Base-by-base conservation (phyloP, 1,140 invertebrate genomes). In the Conus betulinus region DNA sequence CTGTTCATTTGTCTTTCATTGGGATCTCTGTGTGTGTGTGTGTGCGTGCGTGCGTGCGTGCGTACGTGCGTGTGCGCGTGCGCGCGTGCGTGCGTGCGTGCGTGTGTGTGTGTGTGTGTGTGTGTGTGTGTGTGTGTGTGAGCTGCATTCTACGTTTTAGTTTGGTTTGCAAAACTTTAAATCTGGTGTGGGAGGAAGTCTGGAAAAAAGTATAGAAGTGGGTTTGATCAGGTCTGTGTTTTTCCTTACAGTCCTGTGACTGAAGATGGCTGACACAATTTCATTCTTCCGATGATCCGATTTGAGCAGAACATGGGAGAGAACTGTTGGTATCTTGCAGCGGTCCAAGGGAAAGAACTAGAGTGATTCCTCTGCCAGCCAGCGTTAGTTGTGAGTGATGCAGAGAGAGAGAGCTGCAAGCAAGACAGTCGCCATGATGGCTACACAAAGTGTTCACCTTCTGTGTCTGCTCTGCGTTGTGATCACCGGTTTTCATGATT, bases 341-440 rank as follows among this genome's bases (percentile, higher is more conserved):
- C 67, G 20, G 20, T 71, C 13, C 67, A 71, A 71, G 67, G 67
- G 67, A 6, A 71, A n/a, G 11, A 71, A 71, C 67, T 10, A 20
- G 10, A 13, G 60, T 63, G 23, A 20, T 71, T 23, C 23, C 67
- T 71, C 17, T 71, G 67, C 67, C 67, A 71, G 67, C 67, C 67
- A 71, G 67, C 67, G 13, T 71, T 71, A 71, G 67, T 71, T 71
- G 20, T 10, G 67, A 13, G 67, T 71, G 67, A 63, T 71, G 67
- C 4, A 10, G 67, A 71, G 67, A 10, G 67, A 71, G 67, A 71
- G 67, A 71, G 67, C 67, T 71, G 67, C 67, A 20, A 71, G 67
- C 67, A n/a, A 71, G 67, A 71, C 67, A 71, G 67, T 71, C 67
- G 67, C 67, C 67, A 71, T 71, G 67, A 71, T 71, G 67, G 67